These are phyloP conservation scores for Bombyx huttoni DNA, from an alignment of 2,888 invertebrate species.

Conservation along the genomic window DNA sequence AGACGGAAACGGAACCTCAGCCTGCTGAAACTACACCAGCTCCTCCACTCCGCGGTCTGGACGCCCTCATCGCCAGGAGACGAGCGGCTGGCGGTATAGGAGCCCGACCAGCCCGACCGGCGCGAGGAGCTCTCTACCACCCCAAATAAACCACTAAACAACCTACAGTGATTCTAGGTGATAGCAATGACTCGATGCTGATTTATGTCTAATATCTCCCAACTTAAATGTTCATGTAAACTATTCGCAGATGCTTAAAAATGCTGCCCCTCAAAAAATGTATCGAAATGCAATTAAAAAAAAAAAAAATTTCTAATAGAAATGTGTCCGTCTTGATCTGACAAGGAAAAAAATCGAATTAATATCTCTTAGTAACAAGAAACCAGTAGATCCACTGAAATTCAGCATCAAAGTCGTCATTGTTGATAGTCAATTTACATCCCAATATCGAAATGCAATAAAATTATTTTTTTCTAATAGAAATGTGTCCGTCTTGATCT, in stretches of 20 bases:
- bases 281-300: too few relatives aligned
- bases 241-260: too few relatives aligned
- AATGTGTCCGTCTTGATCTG: background rate
- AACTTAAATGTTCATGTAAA: too few relatives aligned
- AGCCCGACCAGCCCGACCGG: slow-evolving; percentile 40
- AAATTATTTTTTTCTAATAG: too few relatives aligned
- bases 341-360: background rate
- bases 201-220: background rate
- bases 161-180: background rate
- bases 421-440: slow-evolving; percentile 58
- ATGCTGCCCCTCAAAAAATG: too few relatives aligned
- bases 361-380: background rate
- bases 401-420: slow-evolving; percentile 39
- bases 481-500: background rate
- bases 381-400: background rate
- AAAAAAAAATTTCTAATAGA: too few relatives aligned
- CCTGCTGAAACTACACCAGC: slow-evolving; percentile 63
- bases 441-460: too few relatives aligned
- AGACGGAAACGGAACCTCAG: slow-evolving; percentile 48
- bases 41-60: slow-evolving; percentile 74
- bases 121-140: slow-evolving; percentile 28
- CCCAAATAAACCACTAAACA: slow-evolving; percentile 22
- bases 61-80: slow-evolving; percentile 79
- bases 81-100: slow-evolving; percentile 70
- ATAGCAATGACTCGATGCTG: slow-evolving; percentile 19